Base-by-base conservation (phyloP, 2,113 vertebrate species). In the Paratilapia polleni region DNA sequence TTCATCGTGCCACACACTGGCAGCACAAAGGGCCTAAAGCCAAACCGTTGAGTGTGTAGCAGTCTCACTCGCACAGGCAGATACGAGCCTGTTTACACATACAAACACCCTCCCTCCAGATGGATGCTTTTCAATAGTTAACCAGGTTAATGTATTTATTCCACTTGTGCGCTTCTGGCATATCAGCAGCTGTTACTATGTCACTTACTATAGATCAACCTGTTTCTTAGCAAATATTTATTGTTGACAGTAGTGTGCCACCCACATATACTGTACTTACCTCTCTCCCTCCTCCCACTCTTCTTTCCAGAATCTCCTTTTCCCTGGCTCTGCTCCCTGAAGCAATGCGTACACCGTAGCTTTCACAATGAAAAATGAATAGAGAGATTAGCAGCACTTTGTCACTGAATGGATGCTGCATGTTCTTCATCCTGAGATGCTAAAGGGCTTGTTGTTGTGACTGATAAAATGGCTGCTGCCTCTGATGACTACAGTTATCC, bases 281-380 rank as follows among this genome's bases (percentile, higher is more conserved):
- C 28, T 62, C 49, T 47, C 9, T 58, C 28, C 61, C 57, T 31
- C 5, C 66, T 2, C 61, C n/a, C 3, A 5, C 6, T 58, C n/a
- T 38, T 38, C 10, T 19, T 66, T 57, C 49, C 66, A 63, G 81
- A 77, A 68, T 81, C 84, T 90, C 66, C 77, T 56, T 84, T 62
- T 63, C 43, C 83, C 66, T 26, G 54, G 41, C 68, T 73, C 49
- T 10, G 22, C 36, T 84, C 81, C 82, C 88, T 13, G 85, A 74
- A 84, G 88, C 75, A 8, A 81, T 24, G 10, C 62, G 2, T 57
- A 41, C 59, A 73, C 86, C 68, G 58, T 38, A 82, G 47, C 68
- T 38, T 78, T 82, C 81, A 81, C 15, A 24, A 59, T 93, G 80
- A 93, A 88, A 93, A 91, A 93, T 92, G 82, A 61, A 91, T 81